phyloP scores from a whole-genome alignment of 2,113 vertebrate species.

The Lophura nycthemera region DNA sequence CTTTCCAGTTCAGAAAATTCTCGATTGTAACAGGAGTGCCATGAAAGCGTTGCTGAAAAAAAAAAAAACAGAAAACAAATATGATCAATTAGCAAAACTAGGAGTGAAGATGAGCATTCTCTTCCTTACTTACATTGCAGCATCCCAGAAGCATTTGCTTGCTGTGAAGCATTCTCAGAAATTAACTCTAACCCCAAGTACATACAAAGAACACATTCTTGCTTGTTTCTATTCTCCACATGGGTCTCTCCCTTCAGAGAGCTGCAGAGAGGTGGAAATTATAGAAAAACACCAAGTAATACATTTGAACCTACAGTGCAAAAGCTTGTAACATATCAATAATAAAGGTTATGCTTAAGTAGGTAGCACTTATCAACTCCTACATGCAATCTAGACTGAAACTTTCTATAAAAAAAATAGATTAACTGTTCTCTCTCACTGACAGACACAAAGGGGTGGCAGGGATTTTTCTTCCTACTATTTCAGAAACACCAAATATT shows the following conservation, averaged over 20 bases:
- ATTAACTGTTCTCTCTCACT: background rate
- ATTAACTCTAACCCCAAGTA: background rate
- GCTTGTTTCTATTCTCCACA: background rate
- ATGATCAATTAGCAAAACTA: background rate
- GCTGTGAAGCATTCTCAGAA: background rate
- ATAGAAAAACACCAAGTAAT: accelerated
- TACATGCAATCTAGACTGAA: background rate
- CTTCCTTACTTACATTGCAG: background rate
- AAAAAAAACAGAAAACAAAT: conserved; percentile 14
- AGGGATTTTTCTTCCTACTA: background rate
- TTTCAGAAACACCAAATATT: background rate
- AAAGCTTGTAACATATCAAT: background rate
- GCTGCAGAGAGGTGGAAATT: background rate
- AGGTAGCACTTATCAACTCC: background rate
- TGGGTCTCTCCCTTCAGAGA: background rate
- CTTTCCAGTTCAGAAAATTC: conserved; percentile 95
- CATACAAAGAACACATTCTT: background rate
- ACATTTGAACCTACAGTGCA: background rate
- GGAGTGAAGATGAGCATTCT: background rate
- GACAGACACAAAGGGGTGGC: background rate
- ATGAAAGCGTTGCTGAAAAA: conserved; percentile 87
- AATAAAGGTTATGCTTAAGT: background rate
- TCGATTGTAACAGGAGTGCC: conserved; percentile 97
- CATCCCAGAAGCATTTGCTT: background rate
- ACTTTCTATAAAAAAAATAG: background rate